Evolutionary conservation across 2,888 invertebrate species (phyloP).

Genomic region (Andricus curvator): DNA sequence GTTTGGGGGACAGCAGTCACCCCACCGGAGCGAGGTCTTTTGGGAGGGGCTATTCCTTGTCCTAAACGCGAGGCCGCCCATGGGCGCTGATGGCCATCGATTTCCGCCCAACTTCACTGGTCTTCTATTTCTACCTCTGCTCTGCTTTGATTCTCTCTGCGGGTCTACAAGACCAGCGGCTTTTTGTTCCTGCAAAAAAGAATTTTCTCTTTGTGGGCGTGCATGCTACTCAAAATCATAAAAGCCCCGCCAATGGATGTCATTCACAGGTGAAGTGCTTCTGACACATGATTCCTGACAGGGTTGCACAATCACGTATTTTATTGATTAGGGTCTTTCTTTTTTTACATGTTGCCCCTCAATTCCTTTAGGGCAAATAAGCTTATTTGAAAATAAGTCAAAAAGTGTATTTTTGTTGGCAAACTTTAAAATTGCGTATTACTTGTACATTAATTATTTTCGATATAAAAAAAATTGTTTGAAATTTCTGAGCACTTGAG

Average conservation of each 20-base stretch:
- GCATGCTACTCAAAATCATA: neutral
- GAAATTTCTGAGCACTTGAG: too few relatives aligned
- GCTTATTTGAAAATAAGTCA: too few relatives aligned
- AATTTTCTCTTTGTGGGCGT: conserved; percentile 5
- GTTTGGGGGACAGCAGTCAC: conserved; percentile 88
- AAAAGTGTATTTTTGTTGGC: too few relatives aligned
- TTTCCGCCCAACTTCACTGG: conserved; percentile 69
- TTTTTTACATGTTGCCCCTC: too few relatives aligned
- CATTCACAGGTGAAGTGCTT: conserved; percentile 28
- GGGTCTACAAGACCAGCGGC: conserved; percentile 49
- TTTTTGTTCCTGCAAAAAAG: conserved; percentile 45
- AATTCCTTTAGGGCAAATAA: too few relatives aligned
- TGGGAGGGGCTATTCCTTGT: conserved; percentile 98
- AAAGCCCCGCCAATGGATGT: neutral
- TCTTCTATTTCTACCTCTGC: conserved; percentile 58
- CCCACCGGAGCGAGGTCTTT: conserved; percentile 97
- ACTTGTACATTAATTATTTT: too few relatives aligned
- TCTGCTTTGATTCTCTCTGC: conserved; percentile 47
- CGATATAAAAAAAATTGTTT: too few relatives aligned
- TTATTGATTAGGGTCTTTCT: too few relatives aligned
- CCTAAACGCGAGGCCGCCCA: conserved; percentile 97
- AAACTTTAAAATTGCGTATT: too few relatives aligned
- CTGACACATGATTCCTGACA: conserved; percentile 18
- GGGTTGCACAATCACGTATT: neutral
- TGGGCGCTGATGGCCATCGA: conserved; percentile 84